These are phyloP conservation scores for Drosophila repleta DNA, from an alignment of 1,140 invertebrate genomes.

Conservation along the genomic window DNA sequence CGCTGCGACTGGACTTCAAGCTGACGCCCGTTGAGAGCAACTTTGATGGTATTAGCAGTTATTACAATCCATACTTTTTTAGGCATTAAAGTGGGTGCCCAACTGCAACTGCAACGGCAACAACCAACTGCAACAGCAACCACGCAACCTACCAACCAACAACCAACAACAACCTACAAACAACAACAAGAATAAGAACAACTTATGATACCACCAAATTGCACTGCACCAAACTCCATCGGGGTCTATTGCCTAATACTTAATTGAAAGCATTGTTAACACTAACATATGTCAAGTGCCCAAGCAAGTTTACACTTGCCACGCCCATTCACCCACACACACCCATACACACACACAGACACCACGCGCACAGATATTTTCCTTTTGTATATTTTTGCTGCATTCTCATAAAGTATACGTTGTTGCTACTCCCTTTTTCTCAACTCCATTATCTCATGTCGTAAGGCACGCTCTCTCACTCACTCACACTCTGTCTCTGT, in stretches of 20 bases:
- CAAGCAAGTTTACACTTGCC: neutral
- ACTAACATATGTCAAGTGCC: conserved; percentile 3
- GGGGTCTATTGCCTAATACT: conserved; percentile 9
- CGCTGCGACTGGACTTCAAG: conserved; percentile 79
- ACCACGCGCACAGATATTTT: neutral
- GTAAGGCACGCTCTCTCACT: neutral
- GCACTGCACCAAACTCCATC: conserved; percentile 2
- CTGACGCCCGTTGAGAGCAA: conserved; percentile 70
- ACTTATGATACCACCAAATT: neutral
- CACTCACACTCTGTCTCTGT: neutral
- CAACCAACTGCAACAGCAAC: conserved; percentile 1
- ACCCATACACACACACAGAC: conserved; percentile 13
- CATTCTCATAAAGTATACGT: conserved; percentile 10
- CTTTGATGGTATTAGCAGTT: conserved; percentile 84
- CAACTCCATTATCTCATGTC: neutral
- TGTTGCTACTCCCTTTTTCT: neutral
- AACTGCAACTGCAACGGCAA: neutral
- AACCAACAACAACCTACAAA: neutral
- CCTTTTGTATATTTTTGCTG: conserved; percentile 32
- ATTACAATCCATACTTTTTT: conserved; percentile 81
- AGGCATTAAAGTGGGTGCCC: conserved; percentile 57
- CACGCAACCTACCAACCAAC: no score
- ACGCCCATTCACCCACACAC: conserved; percentile 10
- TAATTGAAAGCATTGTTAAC: conserved; percentile 8
- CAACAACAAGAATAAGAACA: neutral